phyloP scores from a whole-genome alignment of 1,140 invertebrate species.

The Latrodectus geometricus region DNA sequence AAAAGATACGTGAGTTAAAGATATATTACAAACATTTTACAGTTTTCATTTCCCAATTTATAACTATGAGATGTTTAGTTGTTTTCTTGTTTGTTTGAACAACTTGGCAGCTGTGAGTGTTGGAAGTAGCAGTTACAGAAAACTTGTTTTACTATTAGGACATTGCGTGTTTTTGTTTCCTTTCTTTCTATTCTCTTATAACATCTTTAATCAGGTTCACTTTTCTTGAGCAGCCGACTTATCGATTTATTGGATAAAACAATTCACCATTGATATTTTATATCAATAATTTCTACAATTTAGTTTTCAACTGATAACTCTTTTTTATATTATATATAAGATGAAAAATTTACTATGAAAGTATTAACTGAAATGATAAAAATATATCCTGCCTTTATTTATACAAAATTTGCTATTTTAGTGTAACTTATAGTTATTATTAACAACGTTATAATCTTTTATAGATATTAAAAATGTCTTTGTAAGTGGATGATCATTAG shows the following conservation, averaged over 20 bases:
- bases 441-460: no score
- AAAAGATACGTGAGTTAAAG: neutral
- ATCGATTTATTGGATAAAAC: slow-evolving; percentile 60
- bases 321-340: slow-evolving; percentile 13
- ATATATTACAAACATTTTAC: slow-evolving; percentile 32
- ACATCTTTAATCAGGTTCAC: slow-evolving; percentile 56
- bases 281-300: slow-evolving; percentile 58
- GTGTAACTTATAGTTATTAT: no score
- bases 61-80: slow-evolving; percentile 40
- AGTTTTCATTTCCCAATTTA: slow-evolving; percentile 49
- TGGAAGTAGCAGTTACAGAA: slow-evolving; percentile 54
- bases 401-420: no score
- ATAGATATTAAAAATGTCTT: no score
- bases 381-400: no score
- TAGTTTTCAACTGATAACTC: slow-evolving; percentile 56
- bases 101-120: slow-evolving; percentile 33
- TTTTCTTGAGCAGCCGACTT: slow-evolving; percentile 52
- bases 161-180: slow-evolving; percentile 40
- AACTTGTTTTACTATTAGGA: slow-evolving; percentile 61
- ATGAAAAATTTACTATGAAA: no score
- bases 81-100: slow-evolving; percentile 28
- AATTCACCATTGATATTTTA: slow-evolving; percentile 50
- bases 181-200: slow-evolving; percentile 4
- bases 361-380: no score
- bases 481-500: no score